Base-by-base conservation (phyloP, 2,113 vertebrate species). In the Saiga tatarica region DNA sequence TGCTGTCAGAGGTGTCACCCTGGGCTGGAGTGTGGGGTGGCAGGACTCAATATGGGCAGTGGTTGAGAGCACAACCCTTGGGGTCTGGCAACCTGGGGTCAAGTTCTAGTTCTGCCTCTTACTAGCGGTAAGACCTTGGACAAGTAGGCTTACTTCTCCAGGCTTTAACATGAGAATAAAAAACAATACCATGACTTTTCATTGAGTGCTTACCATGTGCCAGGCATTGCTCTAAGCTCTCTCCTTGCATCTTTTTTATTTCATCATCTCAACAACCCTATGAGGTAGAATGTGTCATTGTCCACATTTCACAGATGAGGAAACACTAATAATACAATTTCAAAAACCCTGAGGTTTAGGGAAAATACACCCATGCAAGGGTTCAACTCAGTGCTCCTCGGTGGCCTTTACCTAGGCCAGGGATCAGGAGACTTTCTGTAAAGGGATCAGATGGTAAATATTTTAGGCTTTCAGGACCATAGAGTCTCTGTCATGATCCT, bases 211-310 rank as follows among this genome's bases (percentile, higher is more conserved):
- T 23, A n/a, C 36, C 67, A 23, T 0, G 19, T n/a, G 33, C 23
- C 88, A 71, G 45, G 30, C 52, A 14, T 16, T 3, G 36, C 67
- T 71, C 16, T 28, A 28, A 50, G 55, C 62, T 39, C 82, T 59
- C 42, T 25, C 45, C 60, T 60, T 21, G 25, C 11, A 13, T 42
- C 36, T 76, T 87, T 87, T 39, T 42, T 14, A 53, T 39, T 81
- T 67, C 15, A 9, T 64, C 59, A 45, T 25, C 60, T 86, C 71
- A 81, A 28, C 82, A 71, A 55, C n/a, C 23, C 53, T 55, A 1
- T 76, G 94, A 95, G 94, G 94, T 88, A 93, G 90, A 92, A 67
- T 36, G 87, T 90, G 78, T 87, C 55, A 16, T 2, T 47, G 87
- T 67, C 57, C 74, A 53, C 91, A 92, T 52, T 81, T 81, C 64